These are phyloP conservation scores for Drosophila pachea DNA, from an alignment of 1,140 invertebrate genomes.

Conservation along the genomic window DNA sequence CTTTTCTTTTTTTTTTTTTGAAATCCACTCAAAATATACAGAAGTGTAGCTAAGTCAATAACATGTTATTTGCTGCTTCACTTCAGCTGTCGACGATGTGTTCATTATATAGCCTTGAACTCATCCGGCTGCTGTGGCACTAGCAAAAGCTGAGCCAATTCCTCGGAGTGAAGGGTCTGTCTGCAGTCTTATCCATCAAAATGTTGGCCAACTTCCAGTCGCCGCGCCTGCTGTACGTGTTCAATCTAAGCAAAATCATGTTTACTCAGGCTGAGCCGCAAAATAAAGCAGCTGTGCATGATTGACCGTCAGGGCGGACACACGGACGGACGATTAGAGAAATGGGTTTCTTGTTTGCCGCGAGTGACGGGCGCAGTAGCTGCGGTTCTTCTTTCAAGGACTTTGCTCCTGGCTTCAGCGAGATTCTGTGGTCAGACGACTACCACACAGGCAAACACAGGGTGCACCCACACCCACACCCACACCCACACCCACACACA, in stretches of 20 bases:
- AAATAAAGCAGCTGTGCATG: conserved; percentile 40
- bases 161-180: neutral
- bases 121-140: neutral
- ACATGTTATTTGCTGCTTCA: conserved; percentile 30
- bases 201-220: conserved; percentile 37
- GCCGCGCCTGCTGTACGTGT: conserved; percentile 32
- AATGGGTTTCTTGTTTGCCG: neutral
- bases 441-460: conserved; percentile 22
- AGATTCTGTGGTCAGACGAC: conserved; percentile 3
- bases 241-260: conserved; percentile 44
- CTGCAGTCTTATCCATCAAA: conserved; percentile 1
- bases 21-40: conserved; percentile 24
- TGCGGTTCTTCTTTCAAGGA: conserved; percentile 47
- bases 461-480: conserved; percentile 14
- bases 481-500: conserved; percentile 18
- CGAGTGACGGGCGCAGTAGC: conserved; percentile 18
- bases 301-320: conserved; percentile 15
- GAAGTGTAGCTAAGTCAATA: conserved; percentile 19
- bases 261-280: conserved; percentile 34
- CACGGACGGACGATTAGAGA: too few relatives aligned
- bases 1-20: neutral
- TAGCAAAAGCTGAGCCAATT: neutral
- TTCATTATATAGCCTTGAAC: conserved; percentile 66
- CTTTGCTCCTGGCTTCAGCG: conserved; percentile 1
- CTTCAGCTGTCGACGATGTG: conserved; percentile 15